A percentile compares a stretch with the other conserved stretches of the same genome.
phyloP scores from a whole-genome alignment of 2,113 vertebrate species.

The Todiramphus chloris region DNA sequence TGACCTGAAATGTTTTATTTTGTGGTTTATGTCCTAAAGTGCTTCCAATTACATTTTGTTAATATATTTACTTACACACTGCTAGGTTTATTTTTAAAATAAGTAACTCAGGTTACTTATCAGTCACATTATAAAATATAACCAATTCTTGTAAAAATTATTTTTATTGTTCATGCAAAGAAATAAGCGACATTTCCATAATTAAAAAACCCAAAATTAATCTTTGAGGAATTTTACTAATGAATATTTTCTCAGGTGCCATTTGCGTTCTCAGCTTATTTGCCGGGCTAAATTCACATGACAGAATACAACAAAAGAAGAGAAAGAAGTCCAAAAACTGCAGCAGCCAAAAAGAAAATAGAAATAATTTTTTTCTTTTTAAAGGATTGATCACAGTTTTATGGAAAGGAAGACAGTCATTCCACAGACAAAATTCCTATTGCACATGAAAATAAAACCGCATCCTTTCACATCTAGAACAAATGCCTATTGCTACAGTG shows the following conservation, averaged over 20 bases:
- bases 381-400: neutral
- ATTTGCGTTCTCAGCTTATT: constrained; percentile 45
- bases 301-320: constrained; percentile 67
- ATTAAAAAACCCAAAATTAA: constrained; percentile 14
- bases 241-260: constrained; percentile 44
- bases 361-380: neutral
- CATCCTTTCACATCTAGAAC: neutral
- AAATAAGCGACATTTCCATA: neutral
- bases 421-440: neutral
- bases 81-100: constrained; percentile 6
- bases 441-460: neutral
- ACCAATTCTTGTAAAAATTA: neutral
- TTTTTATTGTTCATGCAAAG: neutral
- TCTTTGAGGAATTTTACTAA: neutral
- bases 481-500: neutral
- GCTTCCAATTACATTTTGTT: neutral
- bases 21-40: neutral
- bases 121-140: neutral
- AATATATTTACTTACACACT: neutral
- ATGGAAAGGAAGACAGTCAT: neutral
- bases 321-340: constrained; percentile 61
- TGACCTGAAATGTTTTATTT: neutral
- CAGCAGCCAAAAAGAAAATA: constrained; percentile 13
- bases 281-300: constrained; percentile 38
- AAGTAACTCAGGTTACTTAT: neutral